A percentile compares a stretch with the other conserved stretches of the same genome.
Conservation (phyloP, 2,888 invertebrate genomes). For the Standfussiana lucernea region DNA sequence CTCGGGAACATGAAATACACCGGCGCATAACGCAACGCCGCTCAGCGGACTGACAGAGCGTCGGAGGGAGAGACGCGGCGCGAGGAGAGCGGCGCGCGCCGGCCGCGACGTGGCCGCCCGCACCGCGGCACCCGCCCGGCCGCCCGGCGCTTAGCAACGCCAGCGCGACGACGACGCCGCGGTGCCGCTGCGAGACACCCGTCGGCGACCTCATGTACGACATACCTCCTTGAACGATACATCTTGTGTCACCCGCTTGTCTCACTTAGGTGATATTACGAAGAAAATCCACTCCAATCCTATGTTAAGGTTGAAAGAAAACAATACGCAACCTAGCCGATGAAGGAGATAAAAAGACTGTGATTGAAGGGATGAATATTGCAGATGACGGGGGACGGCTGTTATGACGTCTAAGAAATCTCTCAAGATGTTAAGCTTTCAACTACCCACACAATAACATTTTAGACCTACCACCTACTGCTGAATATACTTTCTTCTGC, state of each 20-base stretch:
- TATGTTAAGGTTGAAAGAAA: constrained; percentile 13
- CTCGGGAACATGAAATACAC: constrained; percentile 76
- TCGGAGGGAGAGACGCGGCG: constrained; percentile 68
- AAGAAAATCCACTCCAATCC: constrained; percentile 1
- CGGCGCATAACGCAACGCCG: constrained; percentile 81
- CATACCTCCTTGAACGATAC: constrained; percentile 50
- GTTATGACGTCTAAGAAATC: constrained; percentile 1
- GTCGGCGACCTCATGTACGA: constrained; percentile 65
- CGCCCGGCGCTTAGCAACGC: constrained; percentile 59
- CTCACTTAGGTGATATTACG: constrained; percentile 18
- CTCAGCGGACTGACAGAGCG: constrained; percentile 82
- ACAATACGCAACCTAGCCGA: neutral
- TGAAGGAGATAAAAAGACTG: neutral
- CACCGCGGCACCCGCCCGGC: constrained; percentile 64
- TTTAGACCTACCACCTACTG: neutral
- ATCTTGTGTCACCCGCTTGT: constrained; percentile 59
- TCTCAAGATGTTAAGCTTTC: neutral
- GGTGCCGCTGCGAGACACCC: constrained; percentile 66
- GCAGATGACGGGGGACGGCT: neutral
- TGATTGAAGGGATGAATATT: constrained; percentile 5
- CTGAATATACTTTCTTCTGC: neutral
- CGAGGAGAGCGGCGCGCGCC: constrained; percentile 76
- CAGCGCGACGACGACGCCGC: constrained; percentile 61
- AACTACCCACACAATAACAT: constrained; percentile 16
- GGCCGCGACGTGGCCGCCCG: constrained; percentile 69